Evolutionary conservation across 30 jellyfish, hydroid and myxozoan species (phyloP).

Genomic region (Turritopsis dohrnii): DNA sequence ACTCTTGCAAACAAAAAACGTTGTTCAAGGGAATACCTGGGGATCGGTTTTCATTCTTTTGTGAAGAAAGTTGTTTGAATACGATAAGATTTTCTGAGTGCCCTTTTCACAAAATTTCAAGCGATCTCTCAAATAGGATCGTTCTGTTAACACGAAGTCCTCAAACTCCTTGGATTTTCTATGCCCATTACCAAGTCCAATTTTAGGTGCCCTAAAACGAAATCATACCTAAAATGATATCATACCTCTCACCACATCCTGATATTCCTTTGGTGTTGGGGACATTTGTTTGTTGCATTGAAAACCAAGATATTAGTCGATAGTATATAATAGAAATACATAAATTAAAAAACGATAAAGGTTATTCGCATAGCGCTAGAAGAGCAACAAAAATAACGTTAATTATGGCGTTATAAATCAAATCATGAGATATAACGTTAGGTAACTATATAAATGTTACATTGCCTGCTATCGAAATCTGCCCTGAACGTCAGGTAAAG

Average conservation of each 20-base stretch:
- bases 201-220: constrained; percentile 3
- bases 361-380: no score
- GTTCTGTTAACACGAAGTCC: constrained; percentile 58
- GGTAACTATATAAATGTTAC: no score
- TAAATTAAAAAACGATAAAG: no score
- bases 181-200: constrained; percentile 89
- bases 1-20: no score
- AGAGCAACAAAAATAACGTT: no score
- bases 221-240: background rate
- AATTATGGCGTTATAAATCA: no score
- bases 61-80: constrained; percentile 81
- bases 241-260: background rate
- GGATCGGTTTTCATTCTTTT: constrained; percentile 86
- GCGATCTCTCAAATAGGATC: constrained; percentile 44
- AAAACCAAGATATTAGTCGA: no score
- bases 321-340: no score
- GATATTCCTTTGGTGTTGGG: background rate
- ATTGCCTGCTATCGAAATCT: no score
- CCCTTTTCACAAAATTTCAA: constrained; percentile 79
- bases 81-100: constrained; percentile 53
- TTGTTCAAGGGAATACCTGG: constrained; percentile 38
- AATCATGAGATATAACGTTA: no score
- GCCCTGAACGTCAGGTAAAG: no score
- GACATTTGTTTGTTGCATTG: background rate
- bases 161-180: constrained; percentile 75